Conservation (phyloP, 64 coral and sea anemone species). For the Montipora cactus region DNA sequence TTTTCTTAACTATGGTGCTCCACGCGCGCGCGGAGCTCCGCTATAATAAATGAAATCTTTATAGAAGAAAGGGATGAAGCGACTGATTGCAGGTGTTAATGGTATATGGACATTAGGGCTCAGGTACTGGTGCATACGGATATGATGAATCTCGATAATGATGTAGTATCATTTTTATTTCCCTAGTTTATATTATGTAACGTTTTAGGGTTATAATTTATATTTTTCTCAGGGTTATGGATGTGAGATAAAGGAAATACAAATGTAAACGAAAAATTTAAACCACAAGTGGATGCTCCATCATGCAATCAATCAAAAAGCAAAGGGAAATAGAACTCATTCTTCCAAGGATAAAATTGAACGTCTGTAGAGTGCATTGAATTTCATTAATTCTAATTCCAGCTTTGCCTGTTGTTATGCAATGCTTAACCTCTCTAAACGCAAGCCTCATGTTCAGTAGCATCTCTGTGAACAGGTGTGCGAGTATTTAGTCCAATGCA, state of each 20-base stretch:
- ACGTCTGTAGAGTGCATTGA: neutral
- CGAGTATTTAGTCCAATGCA: slow-evolving; percentile 20
- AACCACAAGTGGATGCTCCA: neutral
- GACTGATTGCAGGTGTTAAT: neutral
- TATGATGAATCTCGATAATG: slow-evolving; percentile 11
- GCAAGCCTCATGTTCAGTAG: slow-evolving; percentile 6
- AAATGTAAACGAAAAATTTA: slow-evolving; percentile 3
- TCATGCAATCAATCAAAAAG: slow-evolving; percentile 3
- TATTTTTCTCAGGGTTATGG: slow-evolving; percentile 1
- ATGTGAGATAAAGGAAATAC: neutral
- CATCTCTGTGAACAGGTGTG: slow-evolving; percentile 35
- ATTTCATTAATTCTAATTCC: neutral
- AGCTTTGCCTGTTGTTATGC: neutral
- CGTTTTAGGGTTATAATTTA: neutral
- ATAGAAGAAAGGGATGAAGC: neutral
- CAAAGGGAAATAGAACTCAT: slow-evolving; percentile 9
- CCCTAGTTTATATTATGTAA: neutral
- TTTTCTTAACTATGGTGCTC: no score
- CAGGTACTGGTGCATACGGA: neutral
- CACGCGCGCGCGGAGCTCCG: no score
- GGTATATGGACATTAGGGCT: slow-evolving; percentile 10
- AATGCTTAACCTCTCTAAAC: slow-evolving; percentile 21
- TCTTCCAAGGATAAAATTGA: neutral
- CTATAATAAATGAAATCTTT: neutral
- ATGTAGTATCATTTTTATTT: neutral